Base-by-base conservation (phyloP, 2,888 invertebrate species). In the Pinctada fucata region DNA sequence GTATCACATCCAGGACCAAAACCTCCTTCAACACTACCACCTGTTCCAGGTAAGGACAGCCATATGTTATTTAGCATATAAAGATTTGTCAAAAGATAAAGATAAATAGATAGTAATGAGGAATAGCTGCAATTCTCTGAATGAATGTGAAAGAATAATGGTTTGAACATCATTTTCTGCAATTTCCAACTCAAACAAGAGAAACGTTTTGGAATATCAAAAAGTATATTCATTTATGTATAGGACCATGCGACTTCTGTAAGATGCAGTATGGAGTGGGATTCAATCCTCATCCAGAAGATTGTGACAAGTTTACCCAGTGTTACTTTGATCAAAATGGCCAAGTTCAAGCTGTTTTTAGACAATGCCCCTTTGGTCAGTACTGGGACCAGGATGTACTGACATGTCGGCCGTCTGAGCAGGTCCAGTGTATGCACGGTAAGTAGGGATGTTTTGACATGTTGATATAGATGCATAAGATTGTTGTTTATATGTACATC, bases 261-360 rank as follows among this genome's bases (percentile, higher is more conserved):
- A 79, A 79, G 49, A 79, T 79, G 71, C 13, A 63, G 6, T 74
- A 85, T 64, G 86, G 86, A 6, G 83, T 87, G 1, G 86, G 87
- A 0, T 87, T 78, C 69, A 81, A 79, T 47, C 74, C 65, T 6
- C 87, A 88, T 72, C 87, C 86, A 3, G 82, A 75, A 45, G 84
- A 87, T 76, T 88, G 88, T 78, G 85, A 85, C 76, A 86, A 87
- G 78, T 88, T 83, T 64, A 79, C 84, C 0, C 87, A 88, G 73
- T 88, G 88, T 79, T 85, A 82, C 67, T 78, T 82, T 69, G 85
- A 85, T 45, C 3, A 47, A 65, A 81, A 78, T n/a, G 85, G 84
- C 5, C 47, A 70, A n/a, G 70, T 83, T 47, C 79, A 79, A 68
- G 84, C 84, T 0, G 79, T 82, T 2, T 84, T 79, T 64, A 51